Evolutionary conservation across 2,797 vertebrate genomes (phyloP).

Genomic region (Paguma larvata): DNA sequence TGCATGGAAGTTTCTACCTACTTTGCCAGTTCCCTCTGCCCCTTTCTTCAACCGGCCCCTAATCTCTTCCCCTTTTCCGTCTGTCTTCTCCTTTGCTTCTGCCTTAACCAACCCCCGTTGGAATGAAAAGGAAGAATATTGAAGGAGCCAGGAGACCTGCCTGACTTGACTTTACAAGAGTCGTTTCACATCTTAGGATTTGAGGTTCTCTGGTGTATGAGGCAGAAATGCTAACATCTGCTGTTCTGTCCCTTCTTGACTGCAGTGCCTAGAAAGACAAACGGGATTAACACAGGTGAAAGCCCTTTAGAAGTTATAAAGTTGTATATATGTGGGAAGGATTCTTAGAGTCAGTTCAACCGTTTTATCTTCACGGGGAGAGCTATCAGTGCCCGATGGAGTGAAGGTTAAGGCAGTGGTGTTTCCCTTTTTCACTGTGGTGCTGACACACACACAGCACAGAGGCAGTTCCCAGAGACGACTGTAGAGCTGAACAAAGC

Average conservation of each 20-base stretch:
- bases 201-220: not conserved
- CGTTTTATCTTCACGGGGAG: not conserved
- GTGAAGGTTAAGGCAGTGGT: not conserved
- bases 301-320: not conserved
- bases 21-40: not conserved
- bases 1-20: not conserved
- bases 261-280: not conserved
- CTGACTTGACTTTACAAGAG: rapidly evolving
- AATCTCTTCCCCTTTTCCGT: not conserved
- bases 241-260: not conserved
- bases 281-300: not conserved
- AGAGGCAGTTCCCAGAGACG: not conserved
- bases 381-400: not conserved
- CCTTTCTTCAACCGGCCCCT: not conserved
- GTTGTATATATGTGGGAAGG: not conserved
- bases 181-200: not conserved
- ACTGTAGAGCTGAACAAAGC: not conserved
- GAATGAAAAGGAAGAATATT: not conserved
- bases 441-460: too few species aligned
- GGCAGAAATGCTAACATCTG: not conserved
- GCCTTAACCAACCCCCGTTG: not conserved
- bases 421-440: not conserved
- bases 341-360: not conserved
- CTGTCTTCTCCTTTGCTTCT: not conserved
- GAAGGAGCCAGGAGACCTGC: not conserved